Evolutionary conservation across 2,888 invertebrate species (phyloP).

Genomic region (Drosophila paramelanica): DNA sequence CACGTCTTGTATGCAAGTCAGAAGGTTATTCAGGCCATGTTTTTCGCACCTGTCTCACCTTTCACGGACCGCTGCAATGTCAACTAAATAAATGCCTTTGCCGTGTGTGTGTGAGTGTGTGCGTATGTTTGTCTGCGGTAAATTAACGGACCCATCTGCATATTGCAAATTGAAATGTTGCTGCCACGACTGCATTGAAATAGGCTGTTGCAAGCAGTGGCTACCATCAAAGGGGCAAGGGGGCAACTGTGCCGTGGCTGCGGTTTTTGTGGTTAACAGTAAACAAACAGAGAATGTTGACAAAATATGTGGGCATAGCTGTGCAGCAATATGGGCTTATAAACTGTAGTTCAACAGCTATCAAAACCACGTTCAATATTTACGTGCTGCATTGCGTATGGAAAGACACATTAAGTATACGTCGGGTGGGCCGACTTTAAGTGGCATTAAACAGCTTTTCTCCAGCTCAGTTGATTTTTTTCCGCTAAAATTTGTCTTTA

Average conservation of each 20-base stretch:
- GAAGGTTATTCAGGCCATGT: conserved; percentile 27
- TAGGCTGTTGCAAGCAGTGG: neutral
- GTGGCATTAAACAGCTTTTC: neutral
- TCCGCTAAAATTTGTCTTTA: neutral
- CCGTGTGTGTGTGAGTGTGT: conserved; percentile 11
- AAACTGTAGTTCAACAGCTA: conserved; percentile 32
- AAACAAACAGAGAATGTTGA: conserved; percentile 42
- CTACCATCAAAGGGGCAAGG: neutral
- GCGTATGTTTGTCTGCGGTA: conserved; percentile 26
- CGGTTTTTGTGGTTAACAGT: conserved; percentile 48
- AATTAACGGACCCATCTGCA: conserved; percentile 36
- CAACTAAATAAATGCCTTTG: conserved; percentile 18
- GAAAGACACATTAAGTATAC: conserved; percentile 35
- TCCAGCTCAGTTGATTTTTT: neutral
- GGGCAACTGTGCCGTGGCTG: conserved; percentile 12
- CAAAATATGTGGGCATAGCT: conserved; percentile 16
- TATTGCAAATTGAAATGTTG: conserved; percentile 57
- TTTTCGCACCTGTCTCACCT: conserved; percentile 19
- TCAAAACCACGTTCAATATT: conserved; percentile 44
- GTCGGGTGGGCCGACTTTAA: conserved; percentile 1
- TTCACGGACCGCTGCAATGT: conserved; percentile 21
- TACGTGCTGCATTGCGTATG: conserved; percentile 19
- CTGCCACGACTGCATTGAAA: conserved; percentile 27
- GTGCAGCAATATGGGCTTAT: conserved; percentile 4
- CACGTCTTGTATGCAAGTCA: conserved; percentile 26